These are phyloP conservation scores for Trichoplusia ni DNA, from an alignment of 1,140 invertebrate species.

Conservation along the genomic window DNA sequence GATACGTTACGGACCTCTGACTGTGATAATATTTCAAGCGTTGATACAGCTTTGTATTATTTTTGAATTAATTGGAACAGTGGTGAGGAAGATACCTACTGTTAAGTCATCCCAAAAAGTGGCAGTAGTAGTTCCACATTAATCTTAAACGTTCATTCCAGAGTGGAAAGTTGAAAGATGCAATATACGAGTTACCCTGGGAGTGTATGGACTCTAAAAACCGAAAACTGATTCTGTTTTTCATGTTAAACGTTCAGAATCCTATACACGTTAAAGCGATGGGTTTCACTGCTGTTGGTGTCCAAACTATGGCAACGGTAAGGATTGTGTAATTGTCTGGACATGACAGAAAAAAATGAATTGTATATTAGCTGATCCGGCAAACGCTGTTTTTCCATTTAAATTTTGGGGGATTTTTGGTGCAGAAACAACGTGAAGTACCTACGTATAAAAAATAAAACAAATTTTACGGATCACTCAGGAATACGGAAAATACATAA, in stretches of 20 bases:
- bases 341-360: too few species aligned
- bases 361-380: too few species aligned
- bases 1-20: conserved; percentile 36
- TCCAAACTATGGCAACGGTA: conserved; percentile 46
- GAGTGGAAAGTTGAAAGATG: conserved; percentile 35
- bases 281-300: conserved; percentile 41
- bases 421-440: too few species aligned
- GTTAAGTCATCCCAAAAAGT: not conserved
- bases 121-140: not conserved
- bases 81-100: conserved; percentile 10
- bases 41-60: conserved; percentile 42
- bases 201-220: conserved; percentile 42
- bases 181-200: conserved; percentile 44
- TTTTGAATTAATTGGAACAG: conserved; percentile 41
- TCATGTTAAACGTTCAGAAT: conserved; percentile 38
- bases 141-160: conserved; percentile 29
- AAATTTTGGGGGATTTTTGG: too few species aligned
- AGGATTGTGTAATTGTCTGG: too few species aligned
- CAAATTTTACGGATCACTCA: too few species aligned
- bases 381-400: too few species aligned
- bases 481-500: too few species aligned
- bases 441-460: too few species aligned
- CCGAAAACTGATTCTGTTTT: conserved; percentile 30
- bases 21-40: conserved; percentile 39
- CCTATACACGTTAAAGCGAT: conserved; percentile 39